Percentiles rank a stretch among this genome's conserved stretches.
phyloP scores from a whole-genome alignment of 2,113 vertebrate species.

The Eurystomus gularis region DNA sequence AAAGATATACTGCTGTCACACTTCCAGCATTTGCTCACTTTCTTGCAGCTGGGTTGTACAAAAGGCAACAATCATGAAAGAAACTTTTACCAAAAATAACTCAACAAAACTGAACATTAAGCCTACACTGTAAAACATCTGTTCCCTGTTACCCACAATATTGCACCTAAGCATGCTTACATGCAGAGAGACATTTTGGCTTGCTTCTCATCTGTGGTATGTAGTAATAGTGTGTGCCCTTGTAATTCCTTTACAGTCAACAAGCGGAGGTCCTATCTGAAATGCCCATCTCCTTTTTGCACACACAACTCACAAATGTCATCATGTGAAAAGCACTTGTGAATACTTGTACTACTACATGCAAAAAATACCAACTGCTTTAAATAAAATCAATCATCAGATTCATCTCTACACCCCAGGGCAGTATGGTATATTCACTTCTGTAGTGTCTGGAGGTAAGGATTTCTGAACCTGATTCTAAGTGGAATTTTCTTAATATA shows the following conservation, averaged over 20 bases:
- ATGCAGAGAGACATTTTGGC: slow-evolving; percentile 72
- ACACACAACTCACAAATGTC: slow-evolving; percentile 67
- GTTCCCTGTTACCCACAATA: slow-evolving; percentile 78
- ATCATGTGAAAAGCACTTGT: slow-evolving; percentile 73
- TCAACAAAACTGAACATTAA: slow-evolving; percentile 70
- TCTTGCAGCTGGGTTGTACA: slow-evolving; percentile 81
- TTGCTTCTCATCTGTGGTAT: slow-evolving; percentile 62
- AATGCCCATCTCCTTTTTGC: slow-evolving; percentile 42
- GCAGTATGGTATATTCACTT: slow-evolving; percentile 31
- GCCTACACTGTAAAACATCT: slow-evolving; percentile 73
- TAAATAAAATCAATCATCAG: slow-evolving; percentile 53
- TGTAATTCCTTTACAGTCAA: slow-evolving; percentile 19
- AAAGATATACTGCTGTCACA: slow-evolving; percentile 82
- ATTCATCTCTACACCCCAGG: slow-evolving; percentile 60
- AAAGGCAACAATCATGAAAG: slow-evolving; percentile 78
- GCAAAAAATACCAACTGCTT: slow-evolving; percentile 74
- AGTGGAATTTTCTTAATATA: slow-evolving; percentile 27
- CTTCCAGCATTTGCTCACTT: slow-evolving; percentile 77
- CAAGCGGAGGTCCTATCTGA: slow-evolving; percentile 47
- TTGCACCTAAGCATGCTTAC: slow-evolving; percentile 80
- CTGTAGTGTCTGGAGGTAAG: slow-evolving; percentile 59
- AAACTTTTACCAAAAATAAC: slow-evolving; percentile 73
- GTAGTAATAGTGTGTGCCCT: slow-evolving; percentile 58
- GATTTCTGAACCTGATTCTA: slow-evolving; percentile 67
- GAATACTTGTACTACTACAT: slow-evolving; percentile 71